These are phyloP conservation scores for Drosophila colorata DNA, from an alignment of 2,888 invertebrate genomes.

Conservation along the genomic window DNA sequence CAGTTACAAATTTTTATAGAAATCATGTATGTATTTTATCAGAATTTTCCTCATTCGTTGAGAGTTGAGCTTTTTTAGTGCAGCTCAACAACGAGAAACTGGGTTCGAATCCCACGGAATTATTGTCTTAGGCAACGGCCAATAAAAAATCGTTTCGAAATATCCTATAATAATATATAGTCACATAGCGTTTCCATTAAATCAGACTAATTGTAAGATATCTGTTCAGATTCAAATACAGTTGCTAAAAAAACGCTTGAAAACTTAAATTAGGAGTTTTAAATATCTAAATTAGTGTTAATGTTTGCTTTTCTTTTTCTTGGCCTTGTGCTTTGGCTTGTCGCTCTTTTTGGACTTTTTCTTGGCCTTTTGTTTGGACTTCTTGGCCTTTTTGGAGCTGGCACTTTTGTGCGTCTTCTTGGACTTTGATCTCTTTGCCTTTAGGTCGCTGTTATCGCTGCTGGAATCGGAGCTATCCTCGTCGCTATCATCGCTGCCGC, in stretches of 20 bases:
- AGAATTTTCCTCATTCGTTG: no score
- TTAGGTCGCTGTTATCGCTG: constrained; percentile 10
- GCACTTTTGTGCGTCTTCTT: constrained; percentile 50
- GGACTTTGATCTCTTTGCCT: constrained; percentile 31
- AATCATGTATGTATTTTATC: constrained; percentile 1
- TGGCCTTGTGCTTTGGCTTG: constrained; percentile 49
- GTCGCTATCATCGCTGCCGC: constrained; percentile 51
- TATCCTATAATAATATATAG: no score
- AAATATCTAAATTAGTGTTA: constrained; percentile 15
- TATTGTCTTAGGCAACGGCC: no score
- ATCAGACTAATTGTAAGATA: no score
- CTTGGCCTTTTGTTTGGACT: constrained; percentile 62
- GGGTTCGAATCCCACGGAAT: no score
- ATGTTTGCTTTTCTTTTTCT: constrained; percentile 72
- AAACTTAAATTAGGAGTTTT: neutral
- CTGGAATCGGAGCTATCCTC: constrained; percentile 55
- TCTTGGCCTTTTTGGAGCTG: constrained; percentile 56
- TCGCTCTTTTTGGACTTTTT: constrained; percentile 69
- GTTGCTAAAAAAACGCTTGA: no score
- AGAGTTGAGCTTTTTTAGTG: neutral
- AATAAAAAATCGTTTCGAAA: no score
- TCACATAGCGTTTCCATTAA: no score
- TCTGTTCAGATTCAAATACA: no score
- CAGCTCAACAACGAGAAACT: no score
- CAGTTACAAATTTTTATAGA: neutral